Evolutionary conservation across 2,797 vertebrate species (phyloP).

Genomic region (Rhabdophis nuchalis): DNA sequence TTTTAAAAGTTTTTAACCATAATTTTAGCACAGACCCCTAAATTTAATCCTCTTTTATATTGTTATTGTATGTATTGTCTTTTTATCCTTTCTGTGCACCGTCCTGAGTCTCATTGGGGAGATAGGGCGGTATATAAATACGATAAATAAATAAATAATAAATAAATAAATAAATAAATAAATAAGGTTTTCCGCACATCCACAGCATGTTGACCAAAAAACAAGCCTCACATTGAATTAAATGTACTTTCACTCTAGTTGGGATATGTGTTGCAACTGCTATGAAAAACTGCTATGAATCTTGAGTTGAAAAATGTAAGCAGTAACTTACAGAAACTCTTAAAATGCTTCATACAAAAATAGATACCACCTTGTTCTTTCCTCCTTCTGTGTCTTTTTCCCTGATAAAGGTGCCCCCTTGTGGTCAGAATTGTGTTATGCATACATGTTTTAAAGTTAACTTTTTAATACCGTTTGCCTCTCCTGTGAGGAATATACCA

Average conservation of each 20-base stretch:
- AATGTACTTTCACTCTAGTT: neutral
- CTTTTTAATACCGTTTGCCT: neutral
- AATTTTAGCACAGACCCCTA: too few species aligned
- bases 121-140: too few species aligned
- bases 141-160: too few species aligned
- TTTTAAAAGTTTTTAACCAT: too few species aligned
- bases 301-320: neutral
- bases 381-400: constrained; percentile 4
- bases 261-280: neutral
- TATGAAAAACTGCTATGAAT: neutral
- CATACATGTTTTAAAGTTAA: neutral
- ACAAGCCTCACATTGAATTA: neutral
- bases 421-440: constrained; percentile 12
- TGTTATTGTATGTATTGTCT: too few species aligned
- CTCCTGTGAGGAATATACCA: neutral
- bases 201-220: neutral
- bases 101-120: too few species aligned
- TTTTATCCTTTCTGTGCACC: too few species aligned
- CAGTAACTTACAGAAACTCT: neutral
- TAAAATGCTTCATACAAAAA: neutral
- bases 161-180: too few species aligned
- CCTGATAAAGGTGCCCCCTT: constrained; percentile 27
- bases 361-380: neutral
- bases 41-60: too few species aligned
- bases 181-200: neutral